phyloP scores from a whole-genome alignment of 2,888 invertebrate species.

The Pheosia tremula region DNA sequence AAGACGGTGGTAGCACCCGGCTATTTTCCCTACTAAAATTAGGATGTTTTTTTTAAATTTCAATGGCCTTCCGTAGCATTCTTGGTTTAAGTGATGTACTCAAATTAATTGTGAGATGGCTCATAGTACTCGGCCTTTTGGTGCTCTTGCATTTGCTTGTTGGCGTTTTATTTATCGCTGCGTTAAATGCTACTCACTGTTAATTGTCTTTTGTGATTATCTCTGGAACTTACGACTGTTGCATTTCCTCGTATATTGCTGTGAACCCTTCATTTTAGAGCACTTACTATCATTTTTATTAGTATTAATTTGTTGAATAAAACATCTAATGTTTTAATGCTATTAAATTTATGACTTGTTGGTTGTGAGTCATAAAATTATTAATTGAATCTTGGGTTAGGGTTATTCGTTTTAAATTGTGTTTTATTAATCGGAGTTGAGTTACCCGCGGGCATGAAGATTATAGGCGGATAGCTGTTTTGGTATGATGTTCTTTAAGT shows the following conservation, averaged over 20 bases:
- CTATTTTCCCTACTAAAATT: no score
- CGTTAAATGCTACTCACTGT: background rate
- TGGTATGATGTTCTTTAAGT: background rate
- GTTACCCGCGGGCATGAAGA: background rate
- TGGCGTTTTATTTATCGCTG: background rate
- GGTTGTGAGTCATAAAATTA: background rate
- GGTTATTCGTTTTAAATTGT: background rate
- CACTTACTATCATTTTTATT: background rate
- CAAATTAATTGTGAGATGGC: background rate
- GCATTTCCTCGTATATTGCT: background rate
- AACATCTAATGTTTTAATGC: background rate
- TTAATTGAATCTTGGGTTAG: background rate
- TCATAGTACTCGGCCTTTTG: background rate
- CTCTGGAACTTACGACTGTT: background rate
- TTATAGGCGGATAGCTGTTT: background rate
- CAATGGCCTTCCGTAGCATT: no score
- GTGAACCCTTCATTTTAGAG: background rate
- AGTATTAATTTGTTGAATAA: background rate
- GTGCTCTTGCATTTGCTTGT: background rate
- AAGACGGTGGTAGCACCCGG: no score
- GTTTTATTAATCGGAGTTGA: background rate
- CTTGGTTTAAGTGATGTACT: background rate
- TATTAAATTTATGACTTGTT: conserved; percentile 2
- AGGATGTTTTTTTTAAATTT: no score
- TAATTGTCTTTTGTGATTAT: conserved; percentile 3